Percentiles rank a stretch among this genome's conserved stretches.
Conservation (phyloP, 1,140 invertebrate genomes). For the Sminthurinus signatus region DNA sequence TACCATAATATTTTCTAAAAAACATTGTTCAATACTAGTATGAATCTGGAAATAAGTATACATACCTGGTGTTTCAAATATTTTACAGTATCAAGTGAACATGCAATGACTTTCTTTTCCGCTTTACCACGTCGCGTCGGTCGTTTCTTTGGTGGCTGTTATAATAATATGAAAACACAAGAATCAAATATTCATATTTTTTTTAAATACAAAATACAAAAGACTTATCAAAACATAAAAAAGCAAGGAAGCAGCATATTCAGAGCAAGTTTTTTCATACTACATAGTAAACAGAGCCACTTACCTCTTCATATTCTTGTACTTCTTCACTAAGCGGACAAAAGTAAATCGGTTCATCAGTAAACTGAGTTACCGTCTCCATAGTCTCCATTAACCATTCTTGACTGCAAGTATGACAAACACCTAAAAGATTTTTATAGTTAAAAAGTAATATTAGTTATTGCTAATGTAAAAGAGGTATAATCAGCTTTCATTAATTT, state of each 20-base stretch:
- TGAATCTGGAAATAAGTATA: too few species aligned
- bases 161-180: not conserved
- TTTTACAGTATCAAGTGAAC: constrained; percentile 8
- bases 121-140: not conserved
- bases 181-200: not conserved
- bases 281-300: not conserved
- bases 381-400: constrained; percentile 23
- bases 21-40: too few species aligned
- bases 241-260: not conserved
- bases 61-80: too few species aligned
- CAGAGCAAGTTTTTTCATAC: not conserved
- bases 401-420: constrained; percentile 37
- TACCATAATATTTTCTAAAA: too few species aligned
- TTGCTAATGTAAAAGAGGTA: too few species aligned
- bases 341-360: constrained; percentile 1
- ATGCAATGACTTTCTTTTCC: not conserved
- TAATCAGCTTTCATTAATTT: too few species aligned
- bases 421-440: constrained; percentile 29
- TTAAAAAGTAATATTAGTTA: too few species aligned
- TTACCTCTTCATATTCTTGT: not conserved
- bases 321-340: not conserved
- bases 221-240: not conserved
- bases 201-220: not conserved
- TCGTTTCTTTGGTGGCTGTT: not conserved
- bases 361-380: not conserved